Conservation (phyloP, 2,888 invertebrate genomes). For the Venusia cambrica region DNA sequence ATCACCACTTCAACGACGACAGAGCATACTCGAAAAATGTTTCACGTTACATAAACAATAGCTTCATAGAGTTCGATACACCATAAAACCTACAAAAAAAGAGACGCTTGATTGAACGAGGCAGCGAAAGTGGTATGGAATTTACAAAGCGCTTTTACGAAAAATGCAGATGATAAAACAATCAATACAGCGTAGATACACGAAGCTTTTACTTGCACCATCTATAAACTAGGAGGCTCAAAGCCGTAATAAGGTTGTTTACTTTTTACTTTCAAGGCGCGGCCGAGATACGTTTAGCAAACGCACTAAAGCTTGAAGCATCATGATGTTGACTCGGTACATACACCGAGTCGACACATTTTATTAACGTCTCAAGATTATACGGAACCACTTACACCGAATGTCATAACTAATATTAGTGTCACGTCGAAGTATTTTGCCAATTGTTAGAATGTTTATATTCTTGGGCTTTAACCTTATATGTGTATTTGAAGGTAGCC, state of each 20-base stretch:
- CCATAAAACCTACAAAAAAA: slow-evolving; percentile 29
- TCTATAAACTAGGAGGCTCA: slow-evolving; percentile 46
- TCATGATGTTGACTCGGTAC: slow-evolving; percentile 67
- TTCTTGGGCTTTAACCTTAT: slow-evolving; percentile 32
- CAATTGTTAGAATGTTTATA: slow-evolving; percentile 44
- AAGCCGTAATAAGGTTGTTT: slow-evolving; percentile 62
- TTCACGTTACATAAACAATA: slow-evolving; percentile 62
- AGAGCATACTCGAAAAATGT: slow-evolving; percentile 55
- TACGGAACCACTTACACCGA: slow-evolving; percentile 42
- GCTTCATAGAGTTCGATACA: slow-evolving; percentile 21
- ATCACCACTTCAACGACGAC: slow-evolving; percentile 70
- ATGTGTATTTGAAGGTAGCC: slow-evolving; percentile 38
- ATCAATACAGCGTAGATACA: slow-evolving; percentile 29
- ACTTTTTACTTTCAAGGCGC: slow-evolving; percentile 66
- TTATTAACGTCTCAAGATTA: slow-evolving; percentile 55
- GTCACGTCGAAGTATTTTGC: slow-evolving; percentile 27
- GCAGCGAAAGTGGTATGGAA: slow-evolving; percentile 38
- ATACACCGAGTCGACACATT: slow-evolving; percentile 60
- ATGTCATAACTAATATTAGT: slow-evolving; percentile 38
- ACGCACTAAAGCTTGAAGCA: slow-evolving; percentile 54
- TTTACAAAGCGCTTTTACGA: slow-evolving; percentile 37
- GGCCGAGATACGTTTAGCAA: slow-evolving; percentile 72
- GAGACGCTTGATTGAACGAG: slow-evolving; percentile 38
- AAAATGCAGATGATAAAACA: slow-evolving; percentile 27
- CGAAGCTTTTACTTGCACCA: slow-evolving; percentile 8